Base-by-base conservation (phyloP, 64 coral and sea anemone species). In the Montipora foliosa region DNA sequence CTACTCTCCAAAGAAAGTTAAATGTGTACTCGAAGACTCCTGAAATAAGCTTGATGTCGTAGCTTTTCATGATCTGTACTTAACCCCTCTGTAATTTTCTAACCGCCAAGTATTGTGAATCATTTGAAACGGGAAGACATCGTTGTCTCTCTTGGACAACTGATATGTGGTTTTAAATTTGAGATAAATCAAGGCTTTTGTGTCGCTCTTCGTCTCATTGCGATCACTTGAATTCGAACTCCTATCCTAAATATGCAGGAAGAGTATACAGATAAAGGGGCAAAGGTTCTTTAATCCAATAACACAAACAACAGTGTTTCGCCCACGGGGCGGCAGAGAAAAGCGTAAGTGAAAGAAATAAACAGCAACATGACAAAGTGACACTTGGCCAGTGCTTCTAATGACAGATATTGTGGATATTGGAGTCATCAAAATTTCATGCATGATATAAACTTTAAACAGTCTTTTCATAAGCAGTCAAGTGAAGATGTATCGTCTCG, bases 361-460 rank as follows among this genome's bases (percentile, higher is more conserved):
- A 88, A 93, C 82, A 93, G 71, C 77, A 64, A 87, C 83, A 88
- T 77, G 84, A 85, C 74, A 78, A 57, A 44, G 73, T 88, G 83
- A 93, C 92, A 93, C 83, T 79, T 87, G 47, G 77, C 72, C 83
- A 66, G 16, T 88, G 83, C 82, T 88, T 93, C 45, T 81, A 88
- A 88, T 93, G 92, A 93, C 92, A 93, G 92, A 87, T 88, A 88
- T 93, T 93, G 92, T 93, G 77, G 77, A 81, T 76, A 70, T 78
- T 81, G 74, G 52, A 88, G 82, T 66, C 47, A 87, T 83, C 75
- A 47, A 64, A 78, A 77, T 87, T 93, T 93, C 78, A 93, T 88
- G 82, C 85, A 79, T 88, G 85, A 93, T 81, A 80, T 86, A 93
- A 88, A 93, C 83, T 87, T 88, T 48, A 88, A 87, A 88, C 85